Evolutionary conservation across 2,888 invertebrate species (phyloP), one percentile per base, ranked within the genome.

Genomic region (Drosophila imparisetae): DNA sequence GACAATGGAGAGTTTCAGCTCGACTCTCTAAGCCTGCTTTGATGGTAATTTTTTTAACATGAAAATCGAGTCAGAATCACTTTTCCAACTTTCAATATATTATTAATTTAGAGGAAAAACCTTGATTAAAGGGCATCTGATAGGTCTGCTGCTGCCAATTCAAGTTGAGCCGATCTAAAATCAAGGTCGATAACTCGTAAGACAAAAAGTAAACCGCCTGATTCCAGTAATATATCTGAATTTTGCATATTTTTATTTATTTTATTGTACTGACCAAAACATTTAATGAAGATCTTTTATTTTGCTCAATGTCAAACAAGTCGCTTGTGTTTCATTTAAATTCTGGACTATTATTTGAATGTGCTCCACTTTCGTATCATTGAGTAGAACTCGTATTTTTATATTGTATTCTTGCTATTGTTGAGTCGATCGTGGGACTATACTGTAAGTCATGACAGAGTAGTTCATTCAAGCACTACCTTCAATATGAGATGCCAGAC

Each of bases 201-300:
- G 15, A 0, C 13, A 5, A 15, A 36, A 6, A 15, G 15, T 15
- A 15, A 0, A 36, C 0, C 13, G 5, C 36, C 6, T 15, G 6
- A 2, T 36, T 36, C 15, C 36, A 2, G 36, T 0, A 38, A 38
- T 38, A 10, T 38, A 0, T 38, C 10, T 38, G 4, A 38, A 38
- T 13, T 42, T 7, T 8, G 1, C 21, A 7, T 13, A 7, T 45
- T 21, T 45, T 6, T 21, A 6, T 34, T 42, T 6, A 11, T 42
- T 13, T 21, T 13, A 13, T 42, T 42, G 13, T 3, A 13, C 13
- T 21, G 21, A 21, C 21, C 6, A 42, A 21, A 21, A 1, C 11
- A 2, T 11, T 21, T 11, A 21, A 42, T n/a, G 6, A 42, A 42
- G 2, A 15, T 36, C 11, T 11, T 21, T 21, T 11, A 0, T 45